Evolutionary conservation across 2,113 vertebrate species (phyloP).

Genomic region (Gavialis gangeticus): DNA sequence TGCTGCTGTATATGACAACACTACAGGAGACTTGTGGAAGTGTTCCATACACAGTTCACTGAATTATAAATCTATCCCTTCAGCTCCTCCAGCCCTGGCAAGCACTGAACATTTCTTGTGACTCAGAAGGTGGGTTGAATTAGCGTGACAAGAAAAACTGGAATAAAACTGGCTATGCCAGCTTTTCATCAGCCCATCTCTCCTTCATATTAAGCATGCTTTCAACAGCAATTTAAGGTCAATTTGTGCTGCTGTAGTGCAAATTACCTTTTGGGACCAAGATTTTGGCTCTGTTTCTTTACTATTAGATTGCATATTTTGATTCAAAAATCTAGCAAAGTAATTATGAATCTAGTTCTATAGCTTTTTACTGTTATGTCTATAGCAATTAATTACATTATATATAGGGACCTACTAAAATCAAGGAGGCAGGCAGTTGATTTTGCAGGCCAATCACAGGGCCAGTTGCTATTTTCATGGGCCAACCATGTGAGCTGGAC

Average conservation of each 20-base stretch:
- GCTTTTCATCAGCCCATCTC: neutral
- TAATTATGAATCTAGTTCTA: accelerated
- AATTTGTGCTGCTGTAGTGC: neutral
- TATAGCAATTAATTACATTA: neutral
- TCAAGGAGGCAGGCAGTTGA: no score
- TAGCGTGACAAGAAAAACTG: neutral
- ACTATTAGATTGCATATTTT: neutral
- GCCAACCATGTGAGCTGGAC: no score
- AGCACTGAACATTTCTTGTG: neutral
- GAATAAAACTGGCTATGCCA: neutral
- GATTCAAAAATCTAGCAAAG: neutral
- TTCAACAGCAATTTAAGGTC: neutral
- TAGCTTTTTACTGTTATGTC: neutral
- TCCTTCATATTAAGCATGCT: neutral
- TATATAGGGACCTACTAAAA: neutral
- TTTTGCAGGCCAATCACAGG: neutral
- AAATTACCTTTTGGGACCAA: neutral
- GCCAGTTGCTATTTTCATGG: no score
- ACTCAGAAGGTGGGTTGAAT: neutral
- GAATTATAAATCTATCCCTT: neutral
- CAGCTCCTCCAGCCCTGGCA: neutral
- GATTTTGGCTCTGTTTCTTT: neutral
- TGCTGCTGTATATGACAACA: neutral
- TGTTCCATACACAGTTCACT: neutral
- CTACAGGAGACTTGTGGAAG: neutral